Base-by-base conservation (phyloP, 2,888 invertebrate species). In the Pseudococcus viburni region DNA sequence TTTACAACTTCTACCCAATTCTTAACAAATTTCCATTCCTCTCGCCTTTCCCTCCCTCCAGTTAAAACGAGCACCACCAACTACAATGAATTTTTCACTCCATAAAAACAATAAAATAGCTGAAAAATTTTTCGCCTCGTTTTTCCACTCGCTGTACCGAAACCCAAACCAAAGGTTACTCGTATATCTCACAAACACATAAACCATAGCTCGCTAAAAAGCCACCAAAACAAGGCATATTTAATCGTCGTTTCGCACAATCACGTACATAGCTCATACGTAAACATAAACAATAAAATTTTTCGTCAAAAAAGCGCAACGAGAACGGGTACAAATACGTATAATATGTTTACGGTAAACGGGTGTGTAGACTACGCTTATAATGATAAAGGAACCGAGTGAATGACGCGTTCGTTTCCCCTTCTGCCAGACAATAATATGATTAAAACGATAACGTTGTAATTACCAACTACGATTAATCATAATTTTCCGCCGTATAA, bases 371-470 rank as follows among this genome's bases (percentile, higher is more conserved):
- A 8, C 19, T 59, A 59, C 8, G 59, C 59, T 1, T 59, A 80
- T 80, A 80, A 80, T 80, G 80, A 80, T 80, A 80, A 80, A 80
- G 80, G 80, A 80, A 80, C 42, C 17, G 39, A 80, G n/a, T 42
- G 80, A 80, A 80, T 80, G 42, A 42, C 12, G 26, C 80, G 17
- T 80, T 80, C n/a, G 26, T 80, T 80, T 46, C 80, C 80, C 46
- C 42, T 42, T 80, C 80, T 42, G 42, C 80, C 26, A 80, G 42
- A 80, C 84, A 84, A 73, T 86, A 73, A 33, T 33, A 33, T 22
- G 86, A 86, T 86, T 86, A 86, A 86, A 86, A 48, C 86, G 86
- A 86, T 86, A 86, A 86, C 86, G 86, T 86, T 86, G 86, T 86
- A 86, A 86, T 86, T 86, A 86, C 46, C 73, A 48, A 46, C 68